Conservation (phyloP, 2,113 vertebrate genomes). For the Tachycineta bicolor region DNA sequence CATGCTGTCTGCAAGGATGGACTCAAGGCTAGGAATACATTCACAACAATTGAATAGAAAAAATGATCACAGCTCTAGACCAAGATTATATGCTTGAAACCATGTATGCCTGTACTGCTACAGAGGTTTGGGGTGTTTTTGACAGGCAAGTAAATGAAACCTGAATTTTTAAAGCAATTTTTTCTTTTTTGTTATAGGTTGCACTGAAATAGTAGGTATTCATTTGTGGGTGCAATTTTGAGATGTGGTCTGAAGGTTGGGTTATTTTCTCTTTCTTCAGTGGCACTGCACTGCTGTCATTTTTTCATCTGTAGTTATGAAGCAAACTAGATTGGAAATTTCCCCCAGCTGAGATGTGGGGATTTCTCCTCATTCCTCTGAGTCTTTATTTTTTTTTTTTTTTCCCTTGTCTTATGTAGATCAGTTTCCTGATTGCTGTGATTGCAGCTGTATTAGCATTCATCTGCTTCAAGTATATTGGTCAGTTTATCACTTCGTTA, state of each 20-base stretch:
- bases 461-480: neutral
- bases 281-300: neutral
- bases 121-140: neutral
- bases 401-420: neutral
- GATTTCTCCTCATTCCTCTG: neutral
- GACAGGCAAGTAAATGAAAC: neutral
- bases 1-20: neutral
- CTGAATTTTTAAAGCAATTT: neutral
- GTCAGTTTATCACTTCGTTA: neutral
- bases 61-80: neutral
- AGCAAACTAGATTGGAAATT: neutral
- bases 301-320: neutral
- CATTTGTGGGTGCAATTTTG: neutral
- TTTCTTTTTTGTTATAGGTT: neutral
- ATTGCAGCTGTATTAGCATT: neutral
- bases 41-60: neutral
- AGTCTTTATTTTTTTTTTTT: neutral
- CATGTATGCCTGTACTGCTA: neutral
- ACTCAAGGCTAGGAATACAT: neutral
- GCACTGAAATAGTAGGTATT: neutral
- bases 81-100: neutral
- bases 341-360: neutral
- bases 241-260: neutral
- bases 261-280: neutral
- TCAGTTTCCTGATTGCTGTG: neutral